phyloP scores from a whole-genome alignment of 2,888 invertebrate species.

The Melieria crassipennis region DNA sequence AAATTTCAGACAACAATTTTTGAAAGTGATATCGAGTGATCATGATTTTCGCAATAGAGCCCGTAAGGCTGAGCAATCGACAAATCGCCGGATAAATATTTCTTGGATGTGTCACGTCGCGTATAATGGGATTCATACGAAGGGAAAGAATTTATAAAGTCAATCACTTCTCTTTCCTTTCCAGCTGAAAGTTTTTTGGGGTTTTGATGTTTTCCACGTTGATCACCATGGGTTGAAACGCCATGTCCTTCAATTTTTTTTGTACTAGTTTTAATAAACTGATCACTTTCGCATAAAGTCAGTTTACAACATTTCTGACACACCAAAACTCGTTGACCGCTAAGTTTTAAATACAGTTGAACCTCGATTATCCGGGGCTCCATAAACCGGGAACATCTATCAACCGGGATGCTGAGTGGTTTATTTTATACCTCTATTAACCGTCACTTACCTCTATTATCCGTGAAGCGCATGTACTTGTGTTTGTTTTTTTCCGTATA shows the following conservation, averaged over 20 bases:
- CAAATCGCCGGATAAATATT: conserved; percentile 16
- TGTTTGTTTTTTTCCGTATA: too few species aligned
- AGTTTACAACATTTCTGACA: conserved; percentile 44
- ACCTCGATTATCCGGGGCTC: too few species aligned
- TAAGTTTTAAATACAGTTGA: conserved; percentile 35
- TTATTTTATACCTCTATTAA: too few species aligned
- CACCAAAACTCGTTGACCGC: conserved; percentile 37
- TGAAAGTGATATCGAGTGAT: conserved; percentile 31
- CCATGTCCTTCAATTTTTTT: conserved; percentile 33
- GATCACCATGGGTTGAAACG: conserved; percentile 13
- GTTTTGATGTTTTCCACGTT: conserved; percentile 32
- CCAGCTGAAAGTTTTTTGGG: conserved; percentile 32
- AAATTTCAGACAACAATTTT: conserved; percentile 37
- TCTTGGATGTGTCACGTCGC: conserved; percentile 8
- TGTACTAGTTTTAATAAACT: conserved; percentile 42
- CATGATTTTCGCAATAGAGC: conserved; percentile 24
- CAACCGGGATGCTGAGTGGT: too few species aligned
- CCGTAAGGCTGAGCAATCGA: conserved; percentile 2
- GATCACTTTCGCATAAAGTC: conserved; percentile 40
- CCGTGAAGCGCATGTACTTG: too few species aligned
- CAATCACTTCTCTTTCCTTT: conserved; percentile 33
- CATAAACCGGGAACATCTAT: too few species aligned
- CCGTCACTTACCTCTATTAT: too few species aligned
- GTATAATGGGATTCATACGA: conserved; percentile 25
- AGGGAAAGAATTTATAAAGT: conserved; percentile 25